Conservation (phyloP, 2,797 vertebrate genomes). For the Apogon talboti region DNA sequence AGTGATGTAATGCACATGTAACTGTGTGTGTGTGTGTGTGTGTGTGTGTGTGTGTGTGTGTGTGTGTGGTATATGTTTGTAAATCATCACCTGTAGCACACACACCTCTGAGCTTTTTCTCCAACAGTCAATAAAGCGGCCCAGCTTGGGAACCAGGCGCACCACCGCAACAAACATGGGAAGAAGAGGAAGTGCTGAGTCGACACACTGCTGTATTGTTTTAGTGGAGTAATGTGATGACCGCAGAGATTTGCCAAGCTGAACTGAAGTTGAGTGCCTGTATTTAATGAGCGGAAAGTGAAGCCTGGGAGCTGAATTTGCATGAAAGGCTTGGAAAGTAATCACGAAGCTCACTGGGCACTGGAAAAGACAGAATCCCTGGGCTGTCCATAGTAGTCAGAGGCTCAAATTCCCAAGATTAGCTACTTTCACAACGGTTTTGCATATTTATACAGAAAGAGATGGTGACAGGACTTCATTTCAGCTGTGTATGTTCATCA, state of each 20-base stretch:
- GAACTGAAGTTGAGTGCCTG: constrained; percentile 38
- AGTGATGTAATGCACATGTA: constrained; percentile 52
- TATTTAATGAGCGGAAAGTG: constrained; percentile 81
- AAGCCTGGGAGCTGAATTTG: constrained; percentile 74
- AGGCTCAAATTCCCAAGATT: constrained; percentile 37
- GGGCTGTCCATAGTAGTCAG: constrained; percentile 28
- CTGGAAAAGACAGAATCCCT: constrained; percentile 62
- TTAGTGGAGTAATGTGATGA: constrained; percentile 77
- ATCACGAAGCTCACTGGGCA: constrained; percentile 61
- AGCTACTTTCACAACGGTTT: constrained; percentile 39
- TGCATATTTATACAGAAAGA: constrained; percentile 20
- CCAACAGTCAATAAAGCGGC: constrained; percentile 69
- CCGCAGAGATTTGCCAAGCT: constrained; percentile 57
- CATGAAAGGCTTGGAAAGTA: constrained; percentile 77
- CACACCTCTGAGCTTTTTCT: constrained; percentile 50
- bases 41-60: too few relatives aligned
- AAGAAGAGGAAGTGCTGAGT: constrained; percentile 75
- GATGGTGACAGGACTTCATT: constrained; percentile 35
- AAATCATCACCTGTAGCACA: constrained; percentile 45
- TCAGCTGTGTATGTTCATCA: constrained; percentile 33
- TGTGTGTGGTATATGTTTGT: constrained; percentile 6
- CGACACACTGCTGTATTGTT: constrained; percentile 73
- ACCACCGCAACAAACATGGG: constrained; percentile 45
- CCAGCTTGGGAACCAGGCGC: constrained; percentile 39
- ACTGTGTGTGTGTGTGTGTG: constrained; percentile 10